Conservation (phyloP, 1,140 invertebrate genomes). For the Chrysomallon squamiferum region DNA sequence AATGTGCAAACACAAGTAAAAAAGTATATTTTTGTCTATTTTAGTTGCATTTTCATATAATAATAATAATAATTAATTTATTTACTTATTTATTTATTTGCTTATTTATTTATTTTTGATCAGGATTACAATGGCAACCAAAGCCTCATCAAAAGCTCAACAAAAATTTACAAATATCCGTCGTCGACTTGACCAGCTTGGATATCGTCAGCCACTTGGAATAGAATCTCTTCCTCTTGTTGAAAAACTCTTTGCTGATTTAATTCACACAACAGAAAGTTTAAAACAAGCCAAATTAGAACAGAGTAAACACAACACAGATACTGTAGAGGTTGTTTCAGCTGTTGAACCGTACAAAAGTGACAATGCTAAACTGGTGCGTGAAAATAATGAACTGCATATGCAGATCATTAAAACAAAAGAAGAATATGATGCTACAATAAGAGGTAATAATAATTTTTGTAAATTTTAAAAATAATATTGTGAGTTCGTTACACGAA, state of each 20-base stretch:
- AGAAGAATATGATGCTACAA: constrained; percentile 70
- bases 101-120: too few species aligned
- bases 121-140: constrained; percentile 17
- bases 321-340: constrained; percentile 40
- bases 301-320: constrained; percentile 38
- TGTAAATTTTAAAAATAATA: too few species aligned
- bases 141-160: constrained; percentile 46
- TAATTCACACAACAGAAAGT: constrained; percentile 79
- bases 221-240: constrained; percentile 77
- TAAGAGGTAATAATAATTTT: constrained; percentile 66
- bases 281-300: constrained; percentile 76
- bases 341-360: constrained; percentile 56
- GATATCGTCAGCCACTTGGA: constrained; percentile 76
- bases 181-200: constrained; percentile 73
- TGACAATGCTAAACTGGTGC: constrained; percentile 63
- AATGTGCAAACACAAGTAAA: too few species aligned
- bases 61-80: too few species aligned
- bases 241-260: constrained; percentile 76
- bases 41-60: too few species aligned
- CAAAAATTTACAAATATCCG: constrained; percentile 66
- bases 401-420: constrained; percentile 71
- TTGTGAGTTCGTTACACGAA: too few species aligned
- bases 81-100: too few species aligned
- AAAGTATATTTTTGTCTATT: too few species aligned
- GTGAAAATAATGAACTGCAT: constrained; percentile 74